Conservation (phyloP, 2,888 invertebrate species). For the Acrobasis suavella region DNA sequence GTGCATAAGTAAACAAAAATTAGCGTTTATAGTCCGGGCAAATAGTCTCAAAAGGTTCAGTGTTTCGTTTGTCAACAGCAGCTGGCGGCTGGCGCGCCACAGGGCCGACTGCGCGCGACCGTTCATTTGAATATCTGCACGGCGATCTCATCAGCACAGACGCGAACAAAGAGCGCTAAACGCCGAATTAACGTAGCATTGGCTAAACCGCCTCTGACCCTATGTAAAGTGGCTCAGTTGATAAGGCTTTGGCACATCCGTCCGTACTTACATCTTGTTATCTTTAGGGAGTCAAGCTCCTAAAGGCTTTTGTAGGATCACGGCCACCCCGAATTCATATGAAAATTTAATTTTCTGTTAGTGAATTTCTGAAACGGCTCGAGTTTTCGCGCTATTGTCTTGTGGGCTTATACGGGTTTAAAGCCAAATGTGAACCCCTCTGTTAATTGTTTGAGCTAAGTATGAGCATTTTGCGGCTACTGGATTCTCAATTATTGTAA, state of each 20-base stretch:
- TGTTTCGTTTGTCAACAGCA: constrained; percentile 60
- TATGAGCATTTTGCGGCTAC: constrained; percentile 66
- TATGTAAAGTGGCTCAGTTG: constrained; percentile 63
- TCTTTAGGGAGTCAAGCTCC: constrained; percentile 62
- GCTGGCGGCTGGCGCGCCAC: constrained; percentile 40
- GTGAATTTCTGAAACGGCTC: constrained; percentile 68
- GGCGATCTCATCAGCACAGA: constrained; percentile 59
- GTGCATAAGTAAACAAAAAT: constrained; percentile 58
- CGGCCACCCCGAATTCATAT: constrained; percentile 68
- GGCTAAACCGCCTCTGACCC: constrained; percentile 68
- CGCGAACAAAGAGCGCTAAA: constrained; percentile 66
- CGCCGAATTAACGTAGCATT: constrained; percentile 68
- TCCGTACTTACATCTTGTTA: constrained; percentile 71
- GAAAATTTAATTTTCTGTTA: constrained; percentile 79
- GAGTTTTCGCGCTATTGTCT: constrained; percentile 72
- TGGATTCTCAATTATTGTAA: constrained; percentile 71
- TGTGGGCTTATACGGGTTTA: constrained; percentile 73
- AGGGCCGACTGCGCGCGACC: constrained; percentile 35
- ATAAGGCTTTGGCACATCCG: constrained; percentile 63
- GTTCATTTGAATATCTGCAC: constrained; percentile 69
- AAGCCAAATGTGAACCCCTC: constrained; percentile 64
- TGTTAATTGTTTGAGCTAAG: constrained; percentile 78
- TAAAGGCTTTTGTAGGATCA: constrained; percentile 72
- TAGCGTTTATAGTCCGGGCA: constrained; percentile 54
- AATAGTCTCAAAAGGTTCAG: constrained; percentile 56